Conservation (phyloP, 2,888 invertebrate genomes). For the Trissonchulus latispiculum region DNA sequence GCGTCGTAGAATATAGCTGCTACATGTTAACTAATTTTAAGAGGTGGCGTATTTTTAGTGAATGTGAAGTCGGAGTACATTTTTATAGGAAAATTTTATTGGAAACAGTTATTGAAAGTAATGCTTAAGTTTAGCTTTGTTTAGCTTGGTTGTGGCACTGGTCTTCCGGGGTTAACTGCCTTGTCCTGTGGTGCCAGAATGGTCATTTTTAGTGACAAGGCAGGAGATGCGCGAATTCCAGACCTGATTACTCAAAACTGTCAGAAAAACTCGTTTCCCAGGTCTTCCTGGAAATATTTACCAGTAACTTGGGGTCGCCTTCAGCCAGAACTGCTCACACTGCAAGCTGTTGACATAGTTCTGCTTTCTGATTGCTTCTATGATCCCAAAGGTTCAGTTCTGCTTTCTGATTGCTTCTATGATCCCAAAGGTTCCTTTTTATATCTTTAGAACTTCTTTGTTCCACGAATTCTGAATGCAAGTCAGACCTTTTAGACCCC, state of each 20-base stretch:
- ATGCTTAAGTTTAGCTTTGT: no score
- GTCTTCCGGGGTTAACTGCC: background rate
- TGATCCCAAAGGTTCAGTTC: background rate
- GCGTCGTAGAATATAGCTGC: no score
- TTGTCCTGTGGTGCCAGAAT: background rate
- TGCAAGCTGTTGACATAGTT: background rate
- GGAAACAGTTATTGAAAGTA: no score
- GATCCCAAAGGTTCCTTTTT: background rate
- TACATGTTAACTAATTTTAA: no score
- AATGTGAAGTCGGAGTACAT: no score
- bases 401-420: background rate
- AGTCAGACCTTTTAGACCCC: no score
- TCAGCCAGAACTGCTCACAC: background rate
- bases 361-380: background rate
- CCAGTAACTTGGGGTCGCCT: background rate
- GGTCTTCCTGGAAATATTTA: background rate
- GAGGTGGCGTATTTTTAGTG: no score
- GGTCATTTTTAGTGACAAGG: background rate
- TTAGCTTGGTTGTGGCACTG: background rate
- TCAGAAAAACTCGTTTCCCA: background rate
- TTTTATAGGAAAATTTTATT: no score
- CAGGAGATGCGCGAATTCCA: background rate
- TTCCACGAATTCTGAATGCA: no score
- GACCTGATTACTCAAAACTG: background rate
- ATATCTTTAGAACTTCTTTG: background rate